phyloP scores from a whole-genome alignment of 2,797 vertebrate genomes.

The Pterois miles region DNA sequence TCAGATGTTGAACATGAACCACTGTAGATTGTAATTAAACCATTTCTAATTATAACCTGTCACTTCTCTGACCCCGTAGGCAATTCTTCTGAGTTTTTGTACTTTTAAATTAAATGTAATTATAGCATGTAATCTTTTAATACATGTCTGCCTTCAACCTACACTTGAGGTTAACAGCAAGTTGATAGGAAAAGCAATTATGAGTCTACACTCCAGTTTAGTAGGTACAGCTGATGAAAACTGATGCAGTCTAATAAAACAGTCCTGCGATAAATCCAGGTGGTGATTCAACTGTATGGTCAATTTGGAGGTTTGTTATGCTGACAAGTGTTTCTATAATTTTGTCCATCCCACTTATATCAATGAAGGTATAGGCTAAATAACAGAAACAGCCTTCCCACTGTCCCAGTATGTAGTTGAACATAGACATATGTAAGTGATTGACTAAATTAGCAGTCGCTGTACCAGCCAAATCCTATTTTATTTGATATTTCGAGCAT shows the following conservation, averaged over 20 bases:
- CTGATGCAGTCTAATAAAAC: no score
- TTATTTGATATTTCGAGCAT: background rate
- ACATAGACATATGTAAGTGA: background rate
- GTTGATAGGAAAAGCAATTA: background rate
- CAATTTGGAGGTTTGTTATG: background rate
- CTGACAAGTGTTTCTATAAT: background rate
- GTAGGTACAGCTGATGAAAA: background rate
- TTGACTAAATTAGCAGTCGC: background rate
- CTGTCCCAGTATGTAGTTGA: no score
- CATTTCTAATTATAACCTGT: constrained; percentile 27
- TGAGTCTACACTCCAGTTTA: background rate
- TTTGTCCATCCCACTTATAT: background rate
- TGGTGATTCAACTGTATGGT: background rate
- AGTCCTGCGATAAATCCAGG: background rate
- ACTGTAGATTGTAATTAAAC: background rate
- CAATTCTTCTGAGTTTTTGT: constrained; percentile 4
- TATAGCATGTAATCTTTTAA: constrained; percentile 41
- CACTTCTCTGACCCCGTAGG: background rate
- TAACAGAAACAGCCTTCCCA: background rate
- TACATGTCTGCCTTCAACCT: constrained; percentile 13
- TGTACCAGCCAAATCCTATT: background rate
- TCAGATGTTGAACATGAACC: background rate
- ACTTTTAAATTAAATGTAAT: constrained; percentile 39
- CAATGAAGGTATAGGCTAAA: background rate
- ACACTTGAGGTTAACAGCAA: background rate